These are phyloP conservation scores for Phocoena phocoena DNA, from an alignment of 2,113 vertebrate genomes.

Conservation along the genomic window DNA sequence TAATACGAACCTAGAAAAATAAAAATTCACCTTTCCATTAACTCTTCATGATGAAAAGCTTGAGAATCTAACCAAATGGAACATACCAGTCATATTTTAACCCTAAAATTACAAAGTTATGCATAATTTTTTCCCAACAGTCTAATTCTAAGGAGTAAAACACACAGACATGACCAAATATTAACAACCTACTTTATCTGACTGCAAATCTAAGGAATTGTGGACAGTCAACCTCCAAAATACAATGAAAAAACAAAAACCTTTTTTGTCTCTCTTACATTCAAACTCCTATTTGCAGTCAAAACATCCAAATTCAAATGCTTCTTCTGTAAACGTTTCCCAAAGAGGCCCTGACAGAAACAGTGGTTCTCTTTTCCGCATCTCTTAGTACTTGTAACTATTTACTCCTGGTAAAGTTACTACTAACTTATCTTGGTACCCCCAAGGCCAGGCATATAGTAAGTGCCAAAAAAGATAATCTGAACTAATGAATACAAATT, in stretches of 20 bases:
- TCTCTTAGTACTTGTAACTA: not conserved
- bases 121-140: not conserved
- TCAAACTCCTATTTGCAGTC: not conserved
- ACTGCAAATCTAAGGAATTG: not conserved
- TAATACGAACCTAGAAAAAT: slow-evolving; percentile 27
- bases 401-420: not conserved
- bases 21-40: slow-evolving; percentile 38
- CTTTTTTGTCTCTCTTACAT: not conserved
- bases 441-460: not conserved
- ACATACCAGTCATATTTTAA: slow-evolving; percentile 14
- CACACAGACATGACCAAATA: not conserved
- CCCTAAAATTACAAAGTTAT: slow-evolving; percentile 7
- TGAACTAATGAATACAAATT: slow-evolving; percentile 32
- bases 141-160: slow-evolving; percentile 20
- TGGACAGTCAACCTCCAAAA: not conserved
- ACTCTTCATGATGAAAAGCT: slow-evolving; percentile 20
- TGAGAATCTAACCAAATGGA: slow-evolving; percentile 19
- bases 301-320: slow-evolving; percentile 10
- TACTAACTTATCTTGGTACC: slow-evolving; percentile 31
- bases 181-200: slow-evolving; percentile 4
- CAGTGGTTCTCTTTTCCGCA: not conserved
- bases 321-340: slow-evolving; percentile 23
- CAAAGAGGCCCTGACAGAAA: not conserved
- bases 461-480: not conserved
- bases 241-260: not conserved